Evolutionary conservation across 2,888 invertebrate species (phyloP), one percentile per base, ranked within the genome.

Genomic region (Xanthorhoe designata): DNA sequence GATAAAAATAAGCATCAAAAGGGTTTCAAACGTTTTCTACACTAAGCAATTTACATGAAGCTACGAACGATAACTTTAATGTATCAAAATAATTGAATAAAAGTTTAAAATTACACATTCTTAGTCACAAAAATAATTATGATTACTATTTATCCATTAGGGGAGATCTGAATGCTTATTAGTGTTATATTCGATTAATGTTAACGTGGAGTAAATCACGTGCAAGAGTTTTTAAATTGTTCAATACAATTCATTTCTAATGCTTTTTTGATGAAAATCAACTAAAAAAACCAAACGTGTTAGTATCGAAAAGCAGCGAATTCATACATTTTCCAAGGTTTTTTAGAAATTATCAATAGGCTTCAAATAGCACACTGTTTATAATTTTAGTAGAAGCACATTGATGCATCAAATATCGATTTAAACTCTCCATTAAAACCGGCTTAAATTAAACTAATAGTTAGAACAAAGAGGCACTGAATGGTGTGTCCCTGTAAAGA

Each of bases 11-110:
- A 72, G 69, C 64, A 63, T 61, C 55, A 62, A 61, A 18, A 57
- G 35, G 35, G 60, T 65, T 65, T 45, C 42, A 61, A 66, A 71
- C 49, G 52, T 59, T 59, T 57, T 69, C 72, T 71, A 73, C 66
- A 56, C 70, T 70, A 74, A 71, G 82, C 83, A 78, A 89, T 83
- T 83, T 86, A 86, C 84, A 84, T 75, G 75, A 86, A 69, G 78
- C 86, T 85, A 83, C 75, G 73, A 66, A 82, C 75, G 70, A 66
- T 68, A 54, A 54, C 50, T 70, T 70, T 60, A 66, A 60, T 72
- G 70, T 68, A 72, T 32, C 64, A 79, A 77, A 76, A 80, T 71
- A 75, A 75, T 73, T 79, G 81, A 80, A 76, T 78, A 81, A 76
- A 75, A 72, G 70, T 71, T 71, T 74, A 73, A 71, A 76, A 77